These are phyloP conservation scores for Cryptotis parvus DNA, from an alignment of 2,113 vertebrate genomes.

Conservation along the genomic window DNA sequence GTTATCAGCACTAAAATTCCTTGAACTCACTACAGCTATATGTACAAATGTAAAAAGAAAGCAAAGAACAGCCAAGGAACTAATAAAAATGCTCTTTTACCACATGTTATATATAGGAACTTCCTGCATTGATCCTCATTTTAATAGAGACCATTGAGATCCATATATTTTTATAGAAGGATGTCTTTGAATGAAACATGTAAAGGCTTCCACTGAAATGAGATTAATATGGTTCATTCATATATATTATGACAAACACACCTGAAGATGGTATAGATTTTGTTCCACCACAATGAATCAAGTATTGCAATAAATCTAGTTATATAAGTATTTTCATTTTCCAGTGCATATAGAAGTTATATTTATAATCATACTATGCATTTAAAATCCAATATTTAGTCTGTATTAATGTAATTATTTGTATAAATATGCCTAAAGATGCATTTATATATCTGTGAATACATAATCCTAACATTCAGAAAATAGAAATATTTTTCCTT, in stretches of 20 bases:
- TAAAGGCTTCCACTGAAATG: background rate
- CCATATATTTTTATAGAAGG: background rate
- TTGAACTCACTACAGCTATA: background rate
- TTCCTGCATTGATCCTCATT: background rate
- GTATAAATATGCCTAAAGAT: background rate
- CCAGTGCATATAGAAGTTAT: background rate
- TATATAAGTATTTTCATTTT: background rate
- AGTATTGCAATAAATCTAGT: background rate
- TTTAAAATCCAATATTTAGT: background rate
- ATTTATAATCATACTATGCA: background rate
- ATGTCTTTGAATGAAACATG: too few relatives aligned
- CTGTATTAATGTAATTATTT: background rate
- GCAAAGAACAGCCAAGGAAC: background rate
- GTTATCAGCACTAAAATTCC: background rate
- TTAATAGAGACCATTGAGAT: background rate
- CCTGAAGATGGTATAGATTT: background rate
- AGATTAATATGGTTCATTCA: background rate
- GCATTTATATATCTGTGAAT: background rate
- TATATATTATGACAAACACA: background rate
- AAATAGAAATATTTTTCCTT: conserved; percentile 20
- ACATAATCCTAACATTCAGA: background rate
- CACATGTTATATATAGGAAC: background rate
- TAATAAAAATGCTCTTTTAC: background rate
- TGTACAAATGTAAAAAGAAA: background rate
- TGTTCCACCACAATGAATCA: background rate